A percentile compares a stretch with the other conserved stretches of the same genome.
phyloP scores from a whole-genome alignment of 2,797 vertebrate genomes.

The Enteromius thamalakanensis region DNA sequence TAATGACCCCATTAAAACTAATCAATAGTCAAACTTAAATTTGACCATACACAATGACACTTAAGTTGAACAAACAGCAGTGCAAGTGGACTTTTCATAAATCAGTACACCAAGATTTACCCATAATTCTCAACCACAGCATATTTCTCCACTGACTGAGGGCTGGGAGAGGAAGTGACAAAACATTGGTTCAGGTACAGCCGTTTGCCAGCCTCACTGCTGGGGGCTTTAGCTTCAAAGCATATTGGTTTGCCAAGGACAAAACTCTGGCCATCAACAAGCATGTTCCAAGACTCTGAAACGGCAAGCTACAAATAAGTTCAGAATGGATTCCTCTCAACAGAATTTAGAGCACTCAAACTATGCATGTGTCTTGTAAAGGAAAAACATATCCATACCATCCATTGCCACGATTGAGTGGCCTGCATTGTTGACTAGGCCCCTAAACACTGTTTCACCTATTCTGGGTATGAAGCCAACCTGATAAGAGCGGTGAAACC shows the following conservation, averaged over 20 bases:
- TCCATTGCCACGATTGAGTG: conserved; percentile 62
- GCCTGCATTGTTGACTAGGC: conserved; percentile 40
- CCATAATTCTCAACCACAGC: conserved; percentile 70
- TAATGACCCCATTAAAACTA: background rate
- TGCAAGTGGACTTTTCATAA: background rate
- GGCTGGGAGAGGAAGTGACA: conserved; percentile 57
- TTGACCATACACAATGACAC: background rate
- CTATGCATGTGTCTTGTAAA: background rate
- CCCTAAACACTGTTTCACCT: conserved; percentile 56
- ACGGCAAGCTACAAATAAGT: background rate
- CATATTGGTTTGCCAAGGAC: conserved; percentile 66
- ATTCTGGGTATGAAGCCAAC: conserved; percentile 64
- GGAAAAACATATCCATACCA: conserved; percentile 59
- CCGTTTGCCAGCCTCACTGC: rapidly evolving
- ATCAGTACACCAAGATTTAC: conserved; percentile 54
- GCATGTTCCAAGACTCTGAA: conserved; percentile 63
- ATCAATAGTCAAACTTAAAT: background rate
- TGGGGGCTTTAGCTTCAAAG: conserved; percentile 65
- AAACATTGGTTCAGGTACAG: conserved; percentile 73
- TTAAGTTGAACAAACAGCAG: background rate
- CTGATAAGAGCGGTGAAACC: conserved; percentile 66
- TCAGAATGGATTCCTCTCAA: no score
- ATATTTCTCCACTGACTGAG: conserved; percentile 55
- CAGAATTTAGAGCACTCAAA: background rate
- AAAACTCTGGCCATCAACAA: conserved; percentile 45